phyloP scores from a whole-genome alignment of 1,140 invertebrate genomes.

The Tetramorium alpestre region DNA sequence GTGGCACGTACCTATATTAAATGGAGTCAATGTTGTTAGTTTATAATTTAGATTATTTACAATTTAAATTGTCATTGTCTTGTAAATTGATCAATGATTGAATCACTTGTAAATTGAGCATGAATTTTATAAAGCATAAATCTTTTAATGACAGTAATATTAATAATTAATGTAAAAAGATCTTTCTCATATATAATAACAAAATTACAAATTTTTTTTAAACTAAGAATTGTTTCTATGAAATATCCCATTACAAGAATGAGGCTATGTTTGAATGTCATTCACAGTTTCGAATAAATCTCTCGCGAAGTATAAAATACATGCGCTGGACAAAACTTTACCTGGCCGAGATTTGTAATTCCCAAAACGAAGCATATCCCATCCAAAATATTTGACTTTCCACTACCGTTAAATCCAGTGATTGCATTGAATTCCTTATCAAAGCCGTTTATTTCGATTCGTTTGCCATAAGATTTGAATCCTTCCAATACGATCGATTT shows the following conservation, averaged over 20 bases:
- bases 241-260: not conserved
- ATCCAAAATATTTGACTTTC: slow-evolving; percentile 99
- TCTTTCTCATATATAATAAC: no score
- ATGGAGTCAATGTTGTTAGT: not conserved
- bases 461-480: slow-evolving; percentile 98
- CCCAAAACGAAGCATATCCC: slow-evolving; percentile 99
- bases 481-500: slow-evolving; percentile 98
- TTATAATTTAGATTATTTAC: not conserved
- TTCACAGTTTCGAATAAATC: not conserved
- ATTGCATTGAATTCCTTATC: slow-evolving; percentile 99
- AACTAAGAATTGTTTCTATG: no score
- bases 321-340: slow-evolving; percentile 84
- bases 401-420: slow-evolving; percentile 98
- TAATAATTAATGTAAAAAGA: no score
- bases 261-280: slow-evolving; percentile 64
- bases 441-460: slow-evolving; percentile 97
- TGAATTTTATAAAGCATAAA: not conserved
- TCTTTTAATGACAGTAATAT: not conserved
- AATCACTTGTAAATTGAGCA: not conserved
- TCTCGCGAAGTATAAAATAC: slow-evolving; percentile 20
- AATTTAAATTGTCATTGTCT: not conserved
- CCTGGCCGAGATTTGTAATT: slow-evolving; percentile 96
- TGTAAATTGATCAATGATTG: not conserved
- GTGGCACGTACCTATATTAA: slow-evolving; percentile 92
- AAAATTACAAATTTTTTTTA: no score